These are phyloP conservation scores for Cantharis rufa DNA, from an alignment of 2,888 invertebrate species.

Conservation along the genomic window DNA sequence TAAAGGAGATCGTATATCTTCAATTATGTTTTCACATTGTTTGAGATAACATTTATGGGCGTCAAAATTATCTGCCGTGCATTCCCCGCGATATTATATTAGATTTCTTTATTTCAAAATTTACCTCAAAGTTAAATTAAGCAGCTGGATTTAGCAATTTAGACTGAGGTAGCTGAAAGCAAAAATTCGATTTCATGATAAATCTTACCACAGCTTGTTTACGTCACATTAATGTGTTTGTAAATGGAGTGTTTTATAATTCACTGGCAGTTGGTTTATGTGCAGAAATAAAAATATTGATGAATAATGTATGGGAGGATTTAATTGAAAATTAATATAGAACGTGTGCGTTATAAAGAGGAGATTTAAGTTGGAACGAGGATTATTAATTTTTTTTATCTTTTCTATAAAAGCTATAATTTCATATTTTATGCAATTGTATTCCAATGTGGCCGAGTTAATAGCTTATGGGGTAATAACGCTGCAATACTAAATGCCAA, in stretches of 20 bases:
- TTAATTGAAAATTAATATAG: constrained; percentile 16
- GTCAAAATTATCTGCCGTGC: constrained; percentile 4
- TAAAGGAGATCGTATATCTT: constrained; percentile 18
- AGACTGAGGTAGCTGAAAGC: neutral
- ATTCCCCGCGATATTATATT: neutral
- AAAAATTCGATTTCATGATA: neutral
- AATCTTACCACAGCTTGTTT: neutral
- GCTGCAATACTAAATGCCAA: constrained; percentile 19
- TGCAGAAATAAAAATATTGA: neutral
- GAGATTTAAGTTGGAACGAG: constrained; percentile 5
- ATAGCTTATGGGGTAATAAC: constrained; percentile 11
- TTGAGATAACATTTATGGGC: neutral
- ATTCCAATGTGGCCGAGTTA: constrained; percentile 11
- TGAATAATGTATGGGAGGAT: constrained; percentile 10
- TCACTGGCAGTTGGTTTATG: constrained; percentile 1
- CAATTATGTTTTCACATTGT: constrained; percentile 11
- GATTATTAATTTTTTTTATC: constrained; percentile 10
- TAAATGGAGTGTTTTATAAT: neutral
- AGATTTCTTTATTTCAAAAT: neutral
- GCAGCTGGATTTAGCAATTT: neutral
- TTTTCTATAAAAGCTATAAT: constrained; percentile 8
- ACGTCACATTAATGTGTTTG: neutral
- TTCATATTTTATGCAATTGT: constrained; percentile 5
- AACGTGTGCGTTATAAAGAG: neutral
- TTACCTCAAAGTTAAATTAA: neutral